A percentile compares a stretch with the other conserved stretches of the same genome.
Evolutionary conservation across 2,888 invertebrate species (phyloP).

Genomic region (Plusia festucae): DNA sequence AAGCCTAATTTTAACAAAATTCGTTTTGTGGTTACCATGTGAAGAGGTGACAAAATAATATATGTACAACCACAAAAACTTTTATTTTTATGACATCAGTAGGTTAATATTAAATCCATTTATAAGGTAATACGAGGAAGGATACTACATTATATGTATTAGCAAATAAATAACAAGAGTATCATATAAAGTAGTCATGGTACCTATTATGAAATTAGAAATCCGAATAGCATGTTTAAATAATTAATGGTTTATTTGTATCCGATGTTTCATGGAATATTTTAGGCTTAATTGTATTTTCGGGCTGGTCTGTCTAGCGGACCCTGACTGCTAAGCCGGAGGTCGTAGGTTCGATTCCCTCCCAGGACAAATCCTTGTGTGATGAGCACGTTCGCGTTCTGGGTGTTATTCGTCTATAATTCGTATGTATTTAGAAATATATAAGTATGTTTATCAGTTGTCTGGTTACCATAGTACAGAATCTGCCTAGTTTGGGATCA

Average conservation of each 20-base stretch:
- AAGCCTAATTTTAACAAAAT: too few species aligned
- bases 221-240: constrained; percentile 12
- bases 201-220: constrained; percentile 19
- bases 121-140: constrained; percentile 36
- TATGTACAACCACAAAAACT: background rate
- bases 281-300: background rate
- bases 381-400: too few species aligned
- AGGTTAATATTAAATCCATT: constrained; percentile 9
- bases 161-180: constrained; percentile 15
- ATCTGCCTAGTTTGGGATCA: too few species aligned
- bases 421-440: too few species aligned
- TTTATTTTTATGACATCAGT: background rate
- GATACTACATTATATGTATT: constrained; percentile 19
- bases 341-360: too few species aligned
- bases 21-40: too few species aligned
- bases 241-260: constrained; percentile 7
- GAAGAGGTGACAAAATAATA: background rate
- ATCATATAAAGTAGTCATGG: constrained; percentile 1
- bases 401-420: too few species aligned
- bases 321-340: too few species aligned
- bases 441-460: too few species aligned
- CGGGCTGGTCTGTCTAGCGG: background rate
- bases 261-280: background rate
- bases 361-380: too few species aligned
- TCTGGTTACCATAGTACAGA: too few species aligned